phyloP scores from a whole-genome alignment of 1,140 invertebrate species.

The Drosophila santomea region DNA sequence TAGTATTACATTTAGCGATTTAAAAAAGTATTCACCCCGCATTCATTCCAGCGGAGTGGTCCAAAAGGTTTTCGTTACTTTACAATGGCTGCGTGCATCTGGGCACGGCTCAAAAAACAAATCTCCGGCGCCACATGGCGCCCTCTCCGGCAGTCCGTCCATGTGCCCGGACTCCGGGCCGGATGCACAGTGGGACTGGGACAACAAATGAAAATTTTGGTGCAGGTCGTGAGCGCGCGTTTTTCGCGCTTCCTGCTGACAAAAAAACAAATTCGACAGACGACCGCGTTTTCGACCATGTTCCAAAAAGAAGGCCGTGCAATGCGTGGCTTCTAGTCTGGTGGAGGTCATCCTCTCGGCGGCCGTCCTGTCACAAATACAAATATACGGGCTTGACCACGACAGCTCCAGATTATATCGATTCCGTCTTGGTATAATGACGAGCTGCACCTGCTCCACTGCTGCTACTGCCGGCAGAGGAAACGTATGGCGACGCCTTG shows the following conservation, averaged over 20 bases:
- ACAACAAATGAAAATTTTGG: constrained; percentile 74
- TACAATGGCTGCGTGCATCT: constrained; percentile 48
- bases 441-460: constrained; percentile 33
- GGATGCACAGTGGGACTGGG: constrained; percentile 52
- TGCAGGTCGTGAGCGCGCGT: constrained; percentile 47
- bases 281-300: constrained; percentile 1
- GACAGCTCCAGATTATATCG: constrained; percentile 64
- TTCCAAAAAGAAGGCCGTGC: too few relatives aligned
- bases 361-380: constrained; percentile 68
- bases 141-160: constrained; percentile 46
- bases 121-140: constrained; percentile 42
- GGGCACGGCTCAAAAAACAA: constrained; percentile 72
- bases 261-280: constrained; percentile 79
- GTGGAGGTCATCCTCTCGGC: neutral
- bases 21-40: constrained; percentile 35
- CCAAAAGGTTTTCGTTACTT: constrained; percentile 35
- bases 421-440: constrained; percentile 79
- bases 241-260: constrained; percentile 44
- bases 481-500: constrained; percentile 54
- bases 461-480: constrained; percentile 28
- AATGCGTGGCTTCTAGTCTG: neutral
- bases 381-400: constrained; percentile 49
- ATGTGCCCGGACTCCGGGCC: constrained; percentile 19
- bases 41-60: constrained; percentile 15
- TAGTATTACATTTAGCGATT: constrained; percentile 50